Evolutionary conservation across 2,888 invertebrate genomes (phyloP).

Genomic region (Palloptera scutellata): DNA sequence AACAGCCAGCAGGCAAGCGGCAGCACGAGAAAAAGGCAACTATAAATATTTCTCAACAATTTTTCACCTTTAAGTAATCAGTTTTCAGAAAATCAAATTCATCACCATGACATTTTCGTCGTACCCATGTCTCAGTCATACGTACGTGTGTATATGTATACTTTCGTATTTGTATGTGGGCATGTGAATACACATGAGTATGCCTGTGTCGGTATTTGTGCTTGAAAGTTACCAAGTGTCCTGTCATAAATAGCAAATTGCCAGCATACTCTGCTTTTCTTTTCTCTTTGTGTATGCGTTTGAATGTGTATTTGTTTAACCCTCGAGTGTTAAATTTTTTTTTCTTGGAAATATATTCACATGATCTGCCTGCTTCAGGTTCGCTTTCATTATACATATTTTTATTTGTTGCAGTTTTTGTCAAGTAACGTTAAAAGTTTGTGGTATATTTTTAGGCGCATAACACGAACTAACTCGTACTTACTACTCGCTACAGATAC

Average conservation of each 20-base stretch:
- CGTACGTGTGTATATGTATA: not conserved
- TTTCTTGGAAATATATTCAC: not conserved
- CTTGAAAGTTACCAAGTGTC: slow-evolving; percentile 15
- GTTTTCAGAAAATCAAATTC: slow-evolving; percentile 16
- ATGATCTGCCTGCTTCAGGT: not conserved
- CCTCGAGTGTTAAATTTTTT: not conserved
- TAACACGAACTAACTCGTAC: too few species aligned
- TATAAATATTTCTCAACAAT: not conserved
- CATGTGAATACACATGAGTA: not conserved
- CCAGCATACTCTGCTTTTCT: not conserved
- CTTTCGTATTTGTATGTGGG: not conserved
- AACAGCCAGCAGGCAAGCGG: too few species aligned
- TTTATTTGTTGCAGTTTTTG: too few species aligned
- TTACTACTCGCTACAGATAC: too few species aligned
- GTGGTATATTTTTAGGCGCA: too few species aligned
- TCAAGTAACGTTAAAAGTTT: too few species aligned
- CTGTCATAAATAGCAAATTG: slow-evolving; percentile 29
- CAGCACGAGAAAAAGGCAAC: too few species aligned
- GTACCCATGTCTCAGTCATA: too few species aligned
- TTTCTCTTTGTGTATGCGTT: too few species aligned
- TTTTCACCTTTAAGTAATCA: slow-evolving; percentile 14
- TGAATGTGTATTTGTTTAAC: too few species aligned
- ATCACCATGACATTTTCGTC: not conserved
- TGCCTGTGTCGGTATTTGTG: not conserved
- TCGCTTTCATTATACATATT: not conserved